A percentile compares a stretch with the other conserved stretches of the same genome.
phyloP scores from a whole-genome alignment of 2,113 vertebrate species.

The Alethe castanea region DNA sequence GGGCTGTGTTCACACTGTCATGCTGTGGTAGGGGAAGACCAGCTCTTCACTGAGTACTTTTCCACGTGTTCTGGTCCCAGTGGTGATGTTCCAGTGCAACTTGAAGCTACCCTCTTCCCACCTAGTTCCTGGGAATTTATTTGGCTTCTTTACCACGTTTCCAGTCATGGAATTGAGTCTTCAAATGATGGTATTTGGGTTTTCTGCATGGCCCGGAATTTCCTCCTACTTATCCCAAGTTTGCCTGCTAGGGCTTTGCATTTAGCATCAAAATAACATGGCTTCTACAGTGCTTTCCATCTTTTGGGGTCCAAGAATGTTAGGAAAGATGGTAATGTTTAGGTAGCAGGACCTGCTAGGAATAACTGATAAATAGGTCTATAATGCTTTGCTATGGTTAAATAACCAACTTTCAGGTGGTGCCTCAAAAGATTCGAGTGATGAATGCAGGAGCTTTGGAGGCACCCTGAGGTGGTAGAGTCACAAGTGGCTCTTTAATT shows the following conservation, averaged over 20 bases:
- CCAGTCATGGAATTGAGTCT: background rate
- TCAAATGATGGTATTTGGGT: background rate
- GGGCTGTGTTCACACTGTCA: background rate
- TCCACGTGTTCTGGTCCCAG: background rate
- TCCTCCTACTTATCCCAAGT: background rate
- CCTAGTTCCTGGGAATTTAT: background rate
- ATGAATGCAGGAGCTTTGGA: background rate
- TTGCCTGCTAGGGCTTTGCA: background rate
- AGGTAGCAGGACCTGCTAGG: background rate
- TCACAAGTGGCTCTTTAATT: background rate
- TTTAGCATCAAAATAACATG: background rate
- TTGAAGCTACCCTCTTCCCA: background rate
- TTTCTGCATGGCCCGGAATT: background rate
- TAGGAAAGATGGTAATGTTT: background rate
- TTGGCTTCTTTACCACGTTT: background rate
- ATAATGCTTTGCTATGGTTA: background rate
- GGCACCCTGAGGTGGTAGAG: background rate
- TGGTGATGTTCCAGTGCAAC: background rate
- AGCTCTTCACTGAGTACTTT: background rate
- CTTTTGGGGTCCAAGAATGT: background rate
- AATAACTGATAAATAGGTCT: background rate
- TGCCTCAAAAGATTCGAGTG: background rate
- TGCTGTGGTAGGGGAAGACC: background rate
- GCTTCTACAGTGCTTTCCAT: background rate
- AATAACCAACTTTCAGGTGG: background rate